Conservation (phyloP, 2,113 vertebrate species). For the Esox niger region DNA sequence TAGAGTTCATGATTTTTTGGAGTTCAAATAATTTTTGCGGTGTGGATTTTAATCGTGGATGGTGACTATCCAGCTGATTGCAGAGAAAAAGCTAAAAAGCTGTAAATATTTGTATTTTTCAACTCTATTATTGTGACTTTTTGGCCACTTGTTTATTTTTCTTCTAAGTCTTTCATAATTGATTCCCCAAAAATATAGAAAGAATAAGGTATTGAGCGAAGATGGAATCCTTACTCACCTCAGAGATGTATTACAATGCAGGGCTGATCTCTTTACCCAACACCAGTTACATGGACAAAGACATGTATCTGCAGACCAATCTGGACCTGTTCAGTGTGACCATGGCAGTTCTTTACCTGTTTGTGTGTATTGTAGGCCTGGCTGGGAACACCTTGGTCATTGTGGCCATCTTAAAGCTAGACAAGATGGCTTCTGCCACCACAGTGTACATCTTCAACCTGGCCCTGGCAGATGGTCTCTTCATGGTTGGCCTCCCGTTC, state of each 20-base stretch:
- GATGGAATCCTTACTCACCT: conserved; percentile 39
- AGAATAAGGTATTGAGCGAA: not conserved
- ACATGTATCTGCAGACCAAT: conserved; percentile 13
- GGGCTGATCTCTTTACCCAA: not conserved
- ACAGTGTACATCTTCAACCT: conserved; percentile 78
- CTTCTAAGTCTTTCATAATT: not conserved
- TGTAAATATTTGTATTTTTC: not conserved
- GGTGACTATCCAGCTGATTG: not conserved
- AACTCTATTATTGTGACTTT: not conserved
- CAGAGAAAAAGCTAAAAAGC: not conserved
- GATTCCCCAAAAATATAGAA: not conserved
- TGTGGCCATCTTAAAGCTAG: conserved; percentile 65
- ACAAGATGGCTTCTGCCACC: conserved; percentile 69
- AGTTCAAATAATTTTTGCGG: conserved; percentile 13
- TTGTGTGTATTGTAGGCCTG: conserved; percentile 68
- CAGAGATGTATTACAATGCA: conserved; percentile 34
- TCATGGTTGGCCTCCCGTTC: conserved; percentile 76
- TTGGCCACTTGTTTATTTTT: not conserved
- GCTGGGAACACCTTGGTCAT: conserved; percentile 70
- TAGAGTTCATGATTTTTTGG: not conserved
- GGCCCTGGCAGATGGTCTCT: conserved; percentile 74
- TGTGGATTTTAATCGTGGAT: not conserved
- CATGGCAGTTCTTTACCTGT: conserved; percentile 66
- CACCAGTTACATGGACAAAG: conserved; percentile 24
- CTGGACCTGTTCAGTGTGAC: conserved; percentile 46